Conservation (phyloP, 2,888 invertebrate genomes). For the Troides aeacus region DNA sequence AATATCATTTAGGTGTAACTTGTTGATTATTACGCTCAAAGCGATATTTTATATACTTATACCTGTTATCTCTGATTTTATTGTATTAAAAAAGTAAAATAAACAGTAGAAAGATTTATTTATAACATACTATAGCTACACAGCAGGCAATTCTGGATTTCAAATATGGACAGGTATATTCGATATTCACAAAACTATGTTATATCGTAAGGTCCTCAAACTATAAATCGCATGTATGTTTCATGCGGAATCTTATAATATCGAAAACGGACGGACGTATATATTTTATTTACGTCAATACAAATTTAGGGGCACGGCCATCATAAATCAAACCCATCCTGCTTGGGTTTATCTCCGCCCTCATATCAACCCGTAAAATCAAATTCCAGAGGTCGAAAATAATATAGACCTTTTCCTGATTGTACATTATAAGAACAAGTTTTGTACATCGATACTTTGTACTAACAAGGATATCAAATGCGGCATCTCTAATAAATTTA, state of each 20-base stretch:
- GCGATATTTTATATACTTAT: too few species aligned
- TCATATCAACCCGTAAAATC: conserved; percentile 42
- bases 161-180: too few species aligned
- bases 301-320: conserved; percentile 52
- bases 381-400: conserved; percentile 4
- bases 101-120: too few species aligned
- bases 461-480: not conserved
- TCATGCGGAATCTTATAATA: conserved; percentile 2
- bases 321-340: conserved; percentile 73
- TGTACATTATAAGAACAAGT: not conserved
- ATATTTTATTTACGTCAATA: conserved; percentile 31
- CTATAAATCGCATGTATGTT: not conserved
- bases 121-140: too few species aligned
- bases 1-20: too few species aligned
- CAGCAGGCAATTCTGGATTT: too few species aligned
- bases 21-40: too few species aligned
- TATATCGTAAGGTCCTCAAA: not conserved
- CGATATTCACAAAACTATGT: too few species aligned
- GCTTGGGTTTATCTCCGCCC: conserved; percentile 71
- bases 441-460: conserved; percentile 2
- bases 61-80: too few species aligned
- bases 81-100: too few species aligned
- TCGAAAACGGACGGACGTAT: conserved; percentile 1
- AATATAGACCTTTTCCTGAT: conserved; percentile 2
- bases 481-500: not conserved